Base-by-base conservation (phyloP, 1,140 invertebrate species). In the Acyrthosiphon pisum region DNA sequence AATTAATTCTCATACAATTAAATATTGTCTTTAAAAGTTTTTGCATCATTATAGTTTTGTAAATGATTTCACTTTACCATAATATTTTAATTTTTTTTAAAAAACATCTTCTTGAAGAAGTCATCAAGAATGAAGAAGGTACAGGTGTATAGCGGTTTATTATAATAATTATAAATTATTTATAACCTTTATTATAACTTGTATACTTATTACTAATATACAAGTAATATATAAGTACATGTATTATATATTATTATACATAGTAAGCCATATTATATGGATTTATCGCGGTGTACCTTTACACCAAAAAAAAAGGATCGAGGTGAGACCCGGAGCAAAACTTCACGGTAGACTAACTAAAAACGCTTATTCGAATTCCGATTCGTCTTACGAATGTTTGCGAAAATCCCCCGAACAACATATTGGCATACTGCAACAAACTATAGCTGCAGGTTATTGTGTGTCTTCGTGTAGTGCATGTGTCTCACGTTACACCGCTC, bases 401-500 rank as follows among this genome's bases (percentile, higher is more conserved):
- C 48, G 26, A 53, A 53, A 89, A 89, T 50, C 86, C 18, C 22
- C 46, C n/a, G 7, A 88, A 89, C 48, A 46, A 86, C 84, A 14
- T 41, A 44, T 84, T 84, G 37, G 22, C 81, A 86, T n/a, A 48
- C n/a, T n/a, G n/a, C 30, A 44, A 87, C 84, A 87, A 87, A 88
- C 23, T 50, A 23, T 50, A 50, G 48, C 48, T 50, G n/a, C 48
- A 1, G 7, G 87, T 88, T 84, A 86, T 86, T 86, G 84, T 86
- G 44, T 86, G 84, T 86, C 84, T 50, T n/a, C 1, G 87, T 48
- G 87, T 76, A 76, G n/a, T 76, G n/a, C 6, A n/a, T 89, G n/a
- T 26, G 22, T 56, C 53, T 90, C 89, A 90, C 89, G 89, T 90
- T 90, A 90, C 89, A 90, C 89, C 89, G 89, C 89, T 41, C 53